Percentiles rank a stretch among this genome's conserved stretches.
Evolutionary conservation across 2,113 vertebrate genomes (phyloP).

Genomic region (Barbus barbus): DNA sequence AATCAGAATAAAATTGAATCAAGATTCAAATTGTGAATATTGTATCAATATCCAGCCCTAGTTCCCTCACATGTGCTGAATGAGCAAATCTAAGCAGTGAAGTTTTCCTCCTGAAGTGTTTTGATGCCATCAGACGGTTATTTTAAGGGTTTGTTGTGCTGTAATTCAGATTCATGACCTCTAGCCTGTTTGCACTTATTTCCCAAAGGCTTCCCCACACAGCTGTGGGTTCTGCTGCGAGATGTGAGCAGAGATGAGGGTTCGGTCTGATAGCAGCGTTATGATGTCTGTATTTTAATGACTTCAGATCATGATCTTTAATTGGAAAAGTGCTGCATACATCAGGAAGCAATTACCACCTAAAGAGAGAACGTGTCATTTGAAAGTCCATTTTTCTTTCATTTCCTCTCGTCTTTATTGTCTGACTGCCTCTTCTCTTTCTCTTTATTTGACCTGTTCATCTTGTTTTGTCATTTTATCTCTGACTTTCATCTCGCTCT

Average conservation of each 20-base stretch:
- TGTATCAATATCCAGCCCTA: background rate
- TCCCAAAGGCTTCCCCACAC: background rate
- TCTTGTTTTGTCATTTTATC: conserved; percentile 9
- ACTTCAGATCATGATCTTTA: conserved; percentile 46
- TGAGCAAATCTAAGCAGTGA: background rate
- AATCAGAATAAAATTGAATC: background rate
- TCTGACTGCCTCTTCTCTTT: background rate
- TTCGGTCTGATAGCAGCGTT: background rate
- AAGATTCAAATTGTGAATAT: background rate
- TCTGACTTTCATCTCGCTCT: conserved; percentile 25
- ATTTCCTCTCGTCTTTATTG: background rate
- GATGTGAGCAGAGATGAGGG: conserved; percentile 12
- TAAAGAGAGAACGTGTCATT: background rate
- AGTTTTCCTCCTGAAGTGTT: conserved; percentile 1
- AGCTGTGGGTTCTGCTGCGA: background rate
- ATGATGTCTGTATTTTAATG: conserved; percentile 46
- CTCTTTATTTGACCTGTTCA: conserved; percentile 30
- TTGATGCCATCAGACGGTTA: conserved; percentile 20
- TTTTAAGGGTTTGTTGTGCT: conserved; percentile 13
- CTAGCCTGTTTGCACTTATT: conserved; percentile 24
- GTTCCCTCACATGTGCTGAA: background rate
- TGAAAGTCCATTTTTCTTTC: conserved; percentile 12
- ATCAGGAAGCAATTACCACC: conserved; percentile 34
- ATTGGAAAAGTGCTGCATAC: conserved; percentile 47
- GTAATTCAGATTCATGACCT: conserved; percentile 28